Base-by-base conservation (phyloP, 2,113 vertebrate genomes). In the Neopipo cinnamomea region DNA sequence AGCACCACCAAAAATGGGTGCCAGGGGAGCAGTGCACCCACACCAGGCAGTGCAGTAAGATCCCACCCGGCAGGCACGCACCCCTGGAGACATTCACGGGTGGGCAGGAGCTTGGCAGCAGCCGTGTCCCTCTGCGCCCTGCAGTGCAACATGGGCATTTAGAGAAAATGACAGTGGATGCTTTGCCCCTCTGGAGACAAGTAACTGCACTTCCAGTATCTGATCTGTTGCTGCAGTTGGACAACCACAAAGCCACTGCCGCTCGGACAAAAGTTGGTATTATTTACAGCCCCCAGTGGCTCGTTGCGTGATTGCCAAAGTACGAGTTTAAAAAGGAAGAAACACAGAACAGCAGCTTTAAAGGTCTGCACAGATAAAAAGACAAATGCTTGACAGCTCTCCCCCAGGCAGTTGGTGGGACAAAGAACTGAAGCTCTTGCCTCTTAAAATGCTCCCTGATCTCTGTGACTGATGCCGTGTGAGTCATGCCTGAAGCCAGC, bases 81-180 rank as follows among this genome's bases (percentile, higher is more conserved):
- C 9, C 47, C 31, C 17, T 14, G 11, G 30, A 62, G n/a, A 7
- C 5, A 8, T 9, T 13, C 6, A 6, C 1, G 5, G 50, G 35
- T 20, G 19, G 24, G 46, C 53, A 30, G 14, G 35, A 22, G 14
- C 42, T 78, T 3, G 28, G 66, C 75, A 72, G 37, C 17, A 39
- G 52, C 62, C 2, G 2, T 1, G 24, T 8, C 82, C 25, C 49
- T 61, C 37, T 5, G 39, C 0, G 0, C 15, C 39, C 67, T 6
- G 35, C 58, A 74, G 84, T 58, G 73, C n/a, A 13, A 7, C 6
- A 0, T 3, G 0, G 28, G 11, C 17, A 0, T 14, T 27, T 1
- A 9, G 73, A 65, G 68, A 65, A 46, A 42, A 46, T 0, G 13
- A 66, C 0, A 0, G 62, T 7, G 5, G 15, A 52, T 1, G 4